A percentile compares a stretch with the other conserved stretches of the same genome.
Conservation (phyloP, 2,797 vertebrate genomes). For the Apogon talboti region DNA sequence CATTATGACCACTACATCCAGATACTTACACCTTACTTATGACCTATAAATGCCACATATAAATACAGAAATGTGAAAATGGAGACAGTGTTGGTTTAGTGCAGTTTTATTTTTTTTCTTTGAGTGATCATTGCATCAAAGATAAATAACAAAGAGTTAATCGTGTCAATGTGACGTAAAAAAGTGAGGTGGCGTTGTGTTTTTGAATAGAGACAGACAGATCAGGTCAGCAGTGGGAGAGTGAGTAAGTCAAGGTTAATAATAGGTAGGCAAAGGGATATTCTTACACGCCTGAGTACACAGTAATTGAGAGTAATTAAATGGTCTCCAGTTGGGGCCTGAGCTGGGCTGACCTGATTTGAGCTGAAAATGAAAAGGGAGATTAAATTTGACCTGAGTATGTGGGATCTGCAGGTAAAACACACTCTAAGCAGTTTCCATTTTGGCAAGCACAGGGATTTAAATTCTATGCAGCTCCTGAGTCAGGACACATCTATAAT, state of each 20-base stretch:
- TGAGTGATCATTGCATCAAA: too few species aligned
- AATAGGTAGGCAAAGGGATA: slow-evolving; percentile 17
- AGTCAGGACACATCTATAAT: slow-evolving; percentile 53
- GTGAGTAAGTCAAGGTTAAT: slow-evolving; percentile 35
- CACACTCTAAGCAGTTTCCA: slow-evolving; percentile 32
- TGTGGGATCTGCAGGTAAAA: slow-evolving; percentile 43
- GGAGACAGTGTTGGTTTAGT: too few species aligned
- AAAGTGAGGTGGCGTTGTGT: background rate
- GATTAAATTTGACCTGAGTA: slow-evolving; percentile 50
- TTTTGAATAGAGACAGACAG: background rate
- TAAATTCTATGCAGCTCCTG: slow-evolving; percentile 20
- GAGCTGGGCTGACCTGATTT: slow-evolving; percentile 37
- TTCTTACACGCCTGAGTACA: slow-evolving; percentile 44
- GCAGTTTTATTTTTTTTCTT: too few species aligned
- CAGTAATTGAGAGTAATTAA: slow-evolving; percentile 59
- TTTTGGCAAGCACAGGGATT: slow-evolving; percentile 37
- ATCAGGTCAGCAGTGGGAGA: slow-evolving; percentile 22
- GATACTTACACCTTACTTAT: too few species aligned
- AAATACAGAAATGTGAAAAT: too few species aligned
- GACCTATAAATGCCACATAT: too few species aligned
- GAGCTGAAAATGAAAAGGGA: slow-evolving; percentile 47
- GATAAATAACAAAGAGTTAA: background rate
- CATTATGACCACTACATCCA: too few species aligned
- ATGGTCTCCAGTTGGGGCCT: slow-evolving; percentile 38
- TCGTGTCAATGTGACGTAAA: background rate